Base-by-base conservation (phyloP, 1,140 invertebrate genomes). In the Oncopodura yosiiana region DNA sequence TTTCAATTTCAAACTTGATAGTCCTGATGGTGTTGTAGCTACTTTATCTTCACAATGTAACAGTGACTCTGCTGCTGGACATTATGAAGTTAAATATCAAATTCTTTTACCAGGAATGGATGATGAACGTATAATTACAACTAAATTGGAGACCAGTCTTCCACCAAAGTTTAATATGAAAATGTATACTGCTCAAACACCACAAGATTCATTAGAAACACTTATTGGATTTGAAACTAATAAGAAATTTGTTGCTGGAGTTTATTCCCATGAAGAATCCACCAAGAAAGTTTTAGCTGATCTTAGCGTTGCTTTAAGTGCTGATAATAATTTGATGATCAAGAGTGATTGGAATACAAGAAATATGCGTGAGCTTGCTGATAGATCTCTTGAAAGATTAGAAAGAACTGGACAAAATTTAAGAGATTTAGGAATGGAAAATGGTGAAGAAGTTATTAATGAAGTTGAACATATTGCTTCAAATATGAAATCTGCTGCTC, bases 181-280 rank as follows among this genome's bases (percentile, higher is more conserved):
- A 45, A 52, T 52, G 11, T 54, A 26, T 34, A 58, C 58, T 9
- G 24, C 44, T 9, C n/a, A 24, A 11, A 49, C 39, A 38, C 2
- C 23, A 12, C 23, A 49, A 5, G 21, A 53, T 27, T 50, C 37
- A 37, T 54, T 51, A n/a, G 58, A 63, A 56, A 41, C 43, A 19
- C 50, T 39, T 42, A 32, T 60, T 16, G 62, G 62, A 52, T 63
- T 55, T 52, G 53, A 53, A 18, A 63, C 19, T 24, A 41, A 58
- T 11, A 41, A 54, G n/a, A 34, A 60, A 19, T 57, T 63, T 9
- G 19, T 51, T 16, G 30, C 36, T 19, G 58, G 54, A 29, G 1
- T 60, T 24, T 60, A 60, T 39, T 38, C 46, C 30, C 46, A 63
- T 34, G 19, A 54, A 14, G 23, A 27, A 16, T 21, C 24, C 8